Conservation (phyloP, 2,113 vertebrate genomes). For the Zingel zingel region DNA sequence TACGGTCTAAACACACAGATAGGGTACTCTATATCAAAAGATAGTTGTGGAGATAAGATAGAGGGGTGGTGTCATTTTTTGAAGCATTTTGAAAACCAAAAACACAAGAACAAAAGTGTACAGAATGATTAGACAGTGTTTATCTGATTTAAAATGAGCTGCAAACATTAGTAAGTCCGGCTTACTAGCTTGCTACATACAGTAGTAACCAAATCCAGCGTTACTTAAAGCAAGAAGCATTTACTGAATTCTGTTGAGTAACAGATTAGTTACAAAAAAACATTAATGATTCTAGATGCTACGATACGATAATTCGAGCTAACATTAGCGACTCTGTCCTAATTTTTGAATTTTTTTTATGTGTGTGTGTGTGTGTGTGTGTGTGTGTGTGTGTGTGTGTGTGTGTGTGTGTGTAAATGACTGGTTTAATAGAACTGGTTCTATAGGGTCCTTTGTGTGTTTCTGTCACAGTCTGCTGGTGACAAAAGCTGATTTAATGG, state of each 20-base stretch:
- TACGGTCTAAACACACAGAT: neutral
- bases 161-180: neutral
- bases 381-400: conserved; percentile 9
- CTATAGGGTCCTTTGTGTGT: conserved; percentile 50
- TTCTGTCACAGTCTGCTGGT: conserved; percentile 21
- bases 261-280: neutral
- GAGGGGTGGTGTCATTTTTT: neutral
- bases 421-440: conserved; percentile 26
- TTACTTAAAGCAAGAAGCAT: too few relatives aligned
- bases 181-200: too few relatives aligned
- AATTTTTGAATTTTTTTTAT: too few relatives aligned
- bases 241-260: too few relatives aligned
- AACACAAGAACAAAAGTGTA: neutral
- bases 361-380: neutral
- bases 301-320: neutral
- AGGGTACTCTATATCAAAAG: neutral
- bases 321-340: too few relatives aligned
- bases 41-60: neutral
- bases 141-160: neutral
- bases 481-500: conserved; percentile 66
- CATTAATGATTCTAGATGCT: neutral
- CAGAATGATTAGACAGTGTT: neutral
- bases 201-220: neutral
- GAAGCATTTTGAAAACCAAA: neutral
- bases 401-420: conserved; percentile 1